Conservation (phyloP, 2,888 invertebrate species). For the Branchipolynoe longqiensis region DNA sequence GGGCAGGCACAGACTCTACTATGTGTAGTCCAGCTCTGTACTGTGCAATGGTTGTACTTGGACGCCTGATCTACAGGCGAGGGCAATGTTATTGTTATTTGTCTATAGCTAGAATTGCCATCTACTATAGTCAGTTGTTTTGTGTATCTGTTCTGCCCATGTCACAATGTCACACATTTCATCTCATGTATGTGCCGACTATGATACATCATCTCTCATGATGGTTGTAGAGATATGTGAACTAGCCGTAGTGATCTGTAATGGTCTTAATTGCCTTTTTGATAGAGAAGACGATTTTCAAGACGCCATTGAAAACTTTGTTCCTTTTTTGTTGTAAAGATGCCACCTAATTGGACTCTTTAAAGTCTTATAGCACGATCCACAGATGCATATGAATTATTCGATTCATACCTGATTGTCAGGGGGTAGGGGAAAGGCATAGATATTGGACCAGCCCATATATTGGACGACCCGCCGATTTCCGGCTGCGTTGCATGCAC, state of each 20-base stretch:
- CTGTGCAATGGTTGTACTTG: neutral
- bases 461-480: no score
- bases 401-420: no score
- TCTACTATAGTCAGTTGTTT: neutral
- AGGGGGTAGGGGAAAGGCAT: no score
- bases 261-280: neutral
- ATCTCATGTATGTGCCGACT: neutral
- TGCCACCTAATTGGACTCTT: no score
- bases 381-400: no score
- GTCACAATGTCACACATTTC: neutral
- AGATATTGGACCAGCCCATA: no score
- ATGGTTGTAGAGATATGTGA: neutral
- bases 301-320: neutral
- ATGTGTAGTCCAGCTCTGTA: neutral
- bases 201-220: neutral
- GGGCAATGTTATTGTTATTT: neutral
- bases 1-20: neutral
- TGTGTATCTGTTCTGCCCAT: neutral
- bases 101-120: neutral
- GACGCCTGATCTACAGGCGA: no score
- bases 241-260: neutral
- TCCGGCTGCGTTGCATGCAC: no score
- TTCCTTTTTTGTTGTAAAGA: neutral
- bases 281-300: neutral
- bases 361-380: no score